Percentiles rank a stretch among this genome's conserved stretches.
phyloP scores from a whole-genome alignment of 2,113 vertebrate species.

The Pluvianellus socialis region DNA sequence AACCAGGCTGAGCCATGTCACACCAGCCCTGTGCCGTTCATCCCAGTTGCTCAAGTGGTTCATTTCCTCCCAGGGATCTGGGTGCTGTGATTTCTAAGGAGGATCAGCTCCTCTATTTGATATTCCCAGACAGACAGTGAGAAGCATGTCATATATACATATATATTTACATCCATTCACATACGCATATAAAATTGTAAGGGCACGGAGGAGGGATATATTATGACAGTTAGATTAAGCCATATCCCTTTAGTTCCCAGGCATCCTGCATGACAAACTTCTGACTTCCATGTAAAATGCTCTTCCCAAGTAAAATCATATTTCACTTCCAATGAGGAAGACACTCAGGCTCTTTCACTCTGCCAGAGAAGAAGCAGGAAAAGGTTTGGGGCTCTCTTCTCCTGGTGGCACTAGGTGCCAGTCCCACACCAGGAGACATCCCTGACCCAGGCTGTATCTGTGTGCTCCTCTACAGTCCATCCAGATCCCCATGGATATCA shows the following conservation, averaged over 20 bases:
- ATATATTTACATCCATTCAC: neutral
- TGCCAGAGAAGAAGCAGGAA: neutral
- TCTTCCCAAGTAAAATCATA: neutral
- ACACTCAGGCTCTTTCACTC: neutral
- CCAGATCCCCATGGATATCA: neutral
- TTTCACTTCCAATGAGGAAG: neutral
- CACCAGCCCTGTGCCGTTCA: neutral
- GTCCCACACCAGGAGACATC: neutral
- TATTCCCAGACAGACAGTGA: neutral
- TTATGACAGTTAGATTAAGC: neutral
- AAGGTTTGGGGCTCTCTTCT: neutral
- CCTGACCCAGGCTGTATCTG: no score
- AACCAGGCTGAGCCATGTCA: neutral
- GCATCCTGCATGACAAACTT: neutral
- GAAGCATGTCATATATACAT: no score
- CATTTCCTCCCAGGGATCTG: neutral
- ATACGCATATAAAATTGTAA: neutral
- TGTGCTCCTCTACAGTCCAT: neutral
- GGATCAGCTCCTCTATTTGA: neutral
- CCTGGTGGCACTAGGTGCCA: neutral
- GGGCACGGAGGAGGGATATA: neutral
- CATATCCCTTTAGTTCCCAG: neutral
- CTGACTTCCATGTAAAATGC: neutral
- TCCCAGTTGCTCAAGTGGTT: neutral
- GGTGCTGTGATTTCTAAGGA: neutral